Evolutionary conservation across 92 coral and sea anemone genomes (phyloP), one percentile per base, ranked within the genome.

Genomic region (Epizoanthus fatuus): DNA sequence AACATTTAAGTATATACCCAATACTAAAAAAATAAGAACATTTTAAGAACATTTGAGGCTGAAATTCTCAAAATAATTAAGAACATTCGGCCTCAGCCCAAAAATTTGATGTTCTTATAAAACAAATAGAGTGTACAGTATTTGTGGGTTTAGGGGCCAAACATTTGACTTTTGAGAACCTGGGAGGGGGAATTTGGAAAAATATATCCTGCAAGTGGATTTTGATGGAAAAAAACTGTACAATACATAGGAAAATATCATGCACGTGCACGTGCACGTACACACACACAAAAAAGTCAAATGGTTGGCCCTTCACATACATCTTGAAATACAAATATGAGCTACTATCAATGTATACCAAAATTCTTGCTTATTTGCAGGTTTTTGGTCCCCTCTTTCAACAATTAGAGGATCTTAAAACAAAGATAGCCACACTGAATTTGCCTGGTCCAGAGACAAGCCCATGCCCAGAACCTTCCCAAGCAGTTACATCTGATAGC

Each of bases 361-460:
- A 52, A 52, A 56, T 56, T 56, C 20, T 14, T 56, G 6, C 1
- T 56, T 56, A 44, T 56, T 56, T 56, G 62, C 62, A 56, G 62
- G 62, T 56, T 56, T 14, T 56, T 56, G 19, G 62, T 13, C 62
- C 62, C 62, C 62, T 56, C 62, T 56, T 56, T 11, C 62, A 56
- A 56, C 62, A 12, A 56, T 17, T 56, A 14, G 20, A 56, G 62
- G 62, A 52, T 7, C 60, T 55, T 55, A 55, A 55, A 55, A 55
- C 19, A 55, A 55, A 55, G 60, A 55, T 55, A 55, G 60, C 60
- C 60, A 55, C 60, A 55, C 19, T 55, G 60, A 5, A 55, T 55
- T 55, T 55, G 60, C 60, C 60, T 12, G 60, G 60, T 55, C 19
- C 60, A 55, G 60, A 56, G 15, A 56, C 62, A 56, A 56, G 62